Evolutionary conservation across 2,797 vertebrate species (phyloP).

Genomic region (Phylloscopus collybita): DNA sequence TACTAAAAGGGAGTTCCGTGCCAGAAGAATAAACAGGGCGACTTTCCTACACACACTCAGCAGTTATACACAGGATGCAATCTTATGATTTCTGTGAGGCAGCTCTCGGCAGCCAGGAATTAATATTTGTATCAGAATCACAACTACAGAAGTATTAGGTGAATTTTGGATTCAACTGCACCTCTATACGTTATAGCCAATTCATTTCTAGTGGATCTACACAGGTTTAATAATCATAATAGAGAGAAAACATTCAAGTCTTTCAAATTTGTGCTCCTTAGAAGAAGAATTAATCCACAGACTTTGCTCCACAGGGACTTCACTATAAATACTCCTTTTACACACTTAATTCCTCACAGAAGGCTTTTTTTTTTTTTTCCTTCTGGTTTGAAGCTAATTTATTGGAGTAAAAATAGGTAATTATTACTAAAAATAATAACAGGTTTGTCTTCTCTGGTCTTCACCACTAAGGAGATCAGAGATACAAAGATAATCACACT

Average conservation of each 20-base stretch:
- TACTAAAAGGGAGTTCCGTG: slow-evolving; percentile 63
- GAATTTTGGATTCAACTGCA: neutral
- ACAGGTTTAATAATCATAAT: neutral
- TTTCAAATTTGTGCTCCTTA: neutral
- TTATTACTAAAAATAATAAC: neutral
- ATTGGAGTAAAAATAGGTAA: neutral
- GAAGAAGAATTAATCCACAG: neutral
- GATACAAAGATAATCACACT: neutral
- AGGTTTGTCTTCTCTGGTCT: neutral
- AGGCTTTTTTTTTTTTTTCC: neutral
- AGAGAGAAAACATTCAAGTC: neutral
- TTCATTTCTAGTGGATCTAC: neutral
- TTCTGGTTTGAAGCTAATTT: neutral
- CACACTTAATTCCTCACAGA: neutral
- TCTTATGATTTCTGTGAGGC: slow-evolving; percentile 57
- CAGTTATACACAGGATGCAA: slow-evolving; percentile 19
- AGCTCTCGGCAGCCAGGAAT: slow-evolving; percentile 49
- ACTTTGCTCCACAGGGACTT: neutral
- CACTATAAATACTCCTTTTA: neutral
- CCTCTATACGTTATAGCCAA: neutral
- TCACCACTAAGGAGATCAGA: neutral
- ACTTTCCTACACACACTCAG: slow-evolving; percentile 35
- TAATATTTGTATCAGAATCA: slow-evolving; percentile 58
- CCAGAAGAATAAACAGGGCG: slow-evolving; percentile 74
- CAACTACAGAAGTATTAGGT: slow-evolving; percentile 36